Conservation (phyloP, 1,140 invertebrate genomes). For the Homalodisca vitripennis region DNA sequence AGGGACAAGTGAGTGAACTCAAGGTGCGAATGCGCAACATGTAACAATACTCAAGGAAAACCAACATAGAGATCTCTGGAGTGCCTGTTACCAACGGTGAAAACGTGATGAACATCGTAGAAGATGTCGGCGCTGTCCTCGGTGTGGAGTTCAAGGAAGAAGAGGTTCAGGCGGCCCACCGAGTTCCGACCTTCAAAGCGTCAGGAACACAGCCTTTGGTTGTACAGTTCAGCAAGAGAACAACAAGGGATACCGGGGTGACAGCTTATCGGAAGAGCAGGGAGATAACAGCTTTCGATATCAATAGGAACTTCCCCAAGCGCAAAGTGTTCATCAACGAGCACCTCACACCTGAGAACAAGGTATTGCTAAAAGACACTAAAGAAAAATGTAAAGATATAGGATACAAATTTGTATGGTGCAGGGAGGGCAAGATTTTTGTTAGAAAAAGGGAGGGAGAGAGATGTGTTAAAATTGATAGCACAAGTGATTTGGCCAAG, state of each 20-base stretch:
- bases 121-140: background rate
- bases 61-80: background rate
- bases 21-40: background rate
- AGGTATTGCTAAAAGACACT: background rate
- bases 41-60: background rate
- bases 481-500: background rate
- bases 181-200: background rate
- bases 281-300: background rate
- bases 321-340: background rate
- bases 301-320: background rate
- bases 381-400: background rate
- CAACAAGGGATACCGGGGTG: background rate
- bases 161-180: background rate
- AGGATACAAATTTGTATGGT: background rate
- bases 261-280: background rate
- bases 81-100: background rate
- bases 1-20: background rate
- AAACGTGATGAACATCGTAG: background rate
- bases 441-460: background rate
- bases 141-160: background rate
- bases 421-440: background rate
- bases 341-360: background rate
- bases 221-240: background rate
- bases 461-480: background rate
- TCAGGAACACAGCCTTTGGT: background rate